Percentiles rank a stretch among this genome's conserved stretches.
Evolutionary conservation across 2,113 vertebrate genomes (phyloP).

Genomic region (Podarcis muralis): DNA sequence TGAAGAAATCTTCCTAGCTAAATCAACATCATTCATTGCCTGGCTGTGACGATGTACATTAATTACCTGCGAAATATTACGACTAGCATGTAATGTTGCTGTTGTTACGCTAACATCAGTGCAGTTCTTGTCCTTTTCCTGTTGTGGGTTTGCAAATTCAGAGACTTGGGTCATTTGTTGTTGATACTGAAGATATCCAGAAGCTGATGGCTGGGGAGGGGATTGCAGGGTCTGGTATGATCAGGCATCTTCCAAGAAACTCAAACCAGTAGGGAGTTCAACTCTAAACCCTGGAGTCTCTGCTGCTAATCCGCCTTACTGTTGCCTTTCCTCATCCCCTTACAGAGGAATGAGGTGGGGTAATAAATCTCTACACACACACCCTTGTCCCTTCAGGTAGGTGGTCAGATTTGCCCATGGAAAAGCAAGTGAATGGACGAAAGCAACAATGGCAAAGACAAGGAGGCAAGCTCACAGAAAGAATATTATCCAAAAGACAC

Average conservation of each 20-base stretch:
- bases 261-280: not conserved
- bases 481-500: not conserved
- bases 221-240: not conserved
- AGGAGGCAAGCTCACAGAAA: not conserved
- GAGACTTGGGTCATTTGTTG: conserved; percentile 25
- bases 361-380: not conserved
- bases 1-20: not conserved
- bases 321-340: not conserved
- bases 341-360: not conserved
- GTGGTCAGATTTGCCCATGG: not conserved
- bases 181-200: conserved; percentile 15
- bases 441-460: not conserved
- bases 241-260: not conserved
- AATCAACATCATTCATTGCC: fast-evolving
- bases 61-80: not conserved
- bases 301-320: not conserved
- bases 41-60: not conserved
- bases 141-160: not conserved
- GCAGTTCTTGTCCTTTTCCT: not conserved
- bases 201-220: not conserved
- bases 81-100: fast-evolving
- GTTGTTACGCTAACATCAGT: not conserved
- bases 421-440: not conserved
- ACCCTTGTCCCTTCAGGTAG: not conserved
- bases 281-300: no score